Evolutionary conservation across 2,888 invertebrate species (phyloP).

Genomic region (Stenodera caucasica): DNA sequence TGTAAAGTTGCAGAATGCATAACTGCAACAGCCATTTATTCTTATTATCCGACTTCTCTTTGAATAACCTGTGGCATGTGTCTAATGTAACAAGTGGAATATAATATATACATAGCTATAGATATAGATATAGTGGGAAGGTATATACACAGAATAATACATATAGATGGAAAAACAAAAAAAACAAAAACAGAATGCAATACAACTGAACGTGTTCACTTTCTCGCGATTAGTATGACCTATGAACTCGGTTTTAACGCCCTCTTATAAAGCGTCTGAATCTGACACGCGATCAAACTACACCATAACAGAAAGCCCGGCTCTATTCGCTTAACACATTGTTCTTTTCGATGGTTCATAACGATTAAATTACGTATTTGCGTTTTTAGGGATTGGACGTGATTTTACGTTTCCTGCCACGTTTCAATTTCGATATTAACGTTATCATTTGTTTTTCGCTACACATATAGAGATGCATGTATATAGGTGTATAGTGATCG

Average conservation of each 20-base stretch:
- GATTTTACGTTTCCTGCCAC: no score
- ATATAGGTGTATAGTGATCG: no score
- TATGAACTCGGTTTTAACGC: conserved; percentile 49
- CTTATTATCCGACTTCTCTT: conserved; percentile 24
- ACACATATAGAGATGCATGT: no score
- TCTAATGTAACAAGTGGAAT: conserved; percentile 26
- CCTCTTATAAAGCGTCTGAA: conserved; percentile 43
- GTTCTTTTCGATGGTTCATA: conserved; percentile 36
- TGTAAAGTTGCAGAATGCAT: conserved; percentile 6
- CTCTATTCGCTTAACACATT: conserved; percentile 39
- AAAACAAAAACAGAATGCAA: neutral
- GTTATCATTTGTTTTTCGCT: no score
- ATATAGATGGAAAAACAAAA: neutral
- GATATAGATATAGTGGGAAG: conserved; percentile 26
- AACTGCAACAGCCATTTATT: conserved; percentile 18
- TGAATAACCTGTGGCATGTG: conserved; percentile 33
- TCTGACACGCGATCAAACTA: conserved; percentile 42
- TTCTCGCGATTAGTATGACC: conserved; percentile 52
- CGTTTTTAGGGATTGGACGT: no score
- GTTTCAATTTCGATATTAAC: no score
- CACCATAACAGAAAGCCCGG: conserved; percentile 23
- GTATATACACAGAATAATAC: conserved; percentile 31
- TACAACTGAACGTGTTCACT: conserved; percentile 43
- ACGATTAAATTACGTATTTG: conserved; percentile 32
- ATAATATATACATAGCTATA: conserved; percentile 21